Conservation (phyloP, 30 jellyfish, hydroid and myxozoan species). For the Aurelia sp. region DNA sequence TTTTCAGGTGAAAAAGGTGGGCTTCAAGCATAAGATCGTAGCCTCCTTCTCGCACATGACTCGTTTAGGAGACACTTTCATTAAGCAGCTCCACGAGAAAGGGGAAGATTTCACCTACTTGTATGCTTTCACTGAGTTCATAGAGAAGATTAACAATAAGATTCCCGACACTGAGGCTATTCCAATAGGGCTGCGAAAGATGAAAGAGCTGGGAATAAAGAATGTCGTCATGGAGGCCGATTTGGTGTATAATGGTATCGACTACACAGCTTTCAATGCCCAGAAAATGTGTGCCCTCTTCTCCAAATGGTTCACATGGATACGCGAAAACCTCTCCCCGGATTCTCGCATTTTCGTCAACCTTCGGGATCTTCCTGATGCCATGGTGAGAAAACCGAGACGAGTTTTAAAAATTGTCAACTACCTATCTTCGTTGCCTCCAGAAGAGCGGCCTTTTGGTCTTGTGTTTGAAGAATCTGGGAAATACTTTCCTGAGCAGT, state of each 20-base stretch:
- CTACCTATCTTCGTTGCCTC: slow-evolving; percentile 72
- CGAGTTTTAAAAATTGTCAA: slow-evolving; percentile 64
- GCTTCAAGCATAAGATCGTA: slow-evolving; percentile 75
- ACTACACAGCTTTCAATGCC: slow-evolving; percentile 41
- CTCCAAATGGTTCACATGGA: slow-evolving; percentile 65
- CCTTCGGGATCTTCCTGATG: slow-evolving; percentile 76
- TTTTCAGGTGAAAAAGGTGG: slow-evolving; percentile 70
- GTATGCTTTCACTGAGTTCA: slow-evolving; percentile 71
- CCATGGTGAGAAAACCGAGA: slow-evolving; percentile 74
- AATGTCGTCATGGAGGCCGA: slow-evolving; percentile 72
- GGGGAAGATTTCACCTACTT: slow-evolving; percentile 71
- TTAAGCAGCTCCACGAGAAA: slow-evolving; percentile 61
- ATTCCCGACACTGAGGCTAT: slow-evolving; percentile 62
- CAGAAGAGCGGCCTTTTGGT: slow-evolving; percentile 66
- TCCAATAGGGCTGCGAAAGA: slow-evolving; percentile 78
- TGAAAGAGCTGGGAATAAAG: slow-evolving; percentile 70
- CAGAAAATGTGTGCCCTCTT: slow-evolving; percentile 39
- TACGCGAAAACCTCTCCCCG: slow-evolving; percentile 48
- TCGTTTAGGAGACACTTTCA: slow-evolving; percentile 83
- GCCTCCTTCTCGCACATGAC: slow-evolving; percentile 87
- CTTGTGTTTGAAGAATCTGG: slow-evolving; percentile 73
- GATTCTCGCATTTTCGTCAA: slow-evolving; percentile 61
- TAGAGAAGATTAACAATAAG: slow-evolving; percentile 55
- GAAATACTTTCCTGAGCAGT: slow-evolving; percentile 73
- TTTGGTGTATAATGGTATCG: slow-evolving; percentile 64